These are phyloP conservation scores for Kryptolebias marmoratus DNA, from an alignment of 2,113 vertebrate species.

Conservation along the genomic window DNA sequence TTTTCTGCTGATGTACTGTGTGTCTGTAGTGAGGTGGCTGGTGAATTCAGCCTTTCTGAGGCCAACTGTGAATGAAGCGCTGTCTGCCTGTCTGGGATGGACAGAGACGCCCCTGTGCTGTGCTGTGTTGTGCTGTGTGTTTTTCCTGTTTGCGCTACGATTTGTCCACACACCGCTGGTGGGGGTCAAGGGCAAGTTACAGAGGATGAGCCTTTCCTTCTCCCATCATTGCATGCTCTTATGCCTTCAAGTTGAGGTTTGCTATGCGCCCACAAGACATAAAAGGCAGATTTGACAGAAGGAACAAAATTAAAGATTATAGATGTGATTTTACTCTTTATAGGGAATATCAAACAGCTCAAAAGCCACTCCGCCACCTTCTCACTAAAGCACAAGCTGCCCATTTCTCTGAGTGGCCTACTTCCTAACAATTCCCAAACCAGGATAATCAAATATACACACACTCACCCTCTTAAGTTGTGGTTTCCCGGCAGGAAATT, in stretches of 20 bases:
- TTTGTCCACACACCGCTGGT: not conserved
- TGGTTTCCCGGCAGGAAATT: slow-evolving; percentile 62
- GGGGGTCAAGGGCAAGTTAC: not conserved
- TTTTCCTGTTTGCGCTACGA: slow-evolving; percentile 48
- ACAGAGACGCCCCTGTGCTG: slow-evolving; percentile 64
- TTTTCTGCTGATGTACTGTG: slow-evolving; percentile 16
- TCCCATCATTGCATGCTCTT: not conserved
- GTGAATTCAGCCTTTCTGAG: slow-evolving; percentile 11
- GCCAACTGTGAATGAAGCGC: slow-evolving; percentile 31
- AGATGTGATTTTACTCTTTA: not conserved
- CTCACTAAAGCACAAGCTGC: slow-evolving; percentile 32
- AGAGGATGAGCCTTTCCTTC: not conserved
- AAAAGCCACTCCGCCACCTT: not conserved
- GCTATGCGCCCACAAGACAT: not conserved
- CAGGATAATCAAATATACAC: slow-evolving; percentile 20
- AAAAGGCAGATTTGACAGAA: not conserved
- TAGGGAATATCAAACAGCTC: not conserved
- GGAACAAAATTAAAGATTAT: not conserved
- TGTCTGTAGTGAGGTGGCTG: slow-evolving; percentile 12
- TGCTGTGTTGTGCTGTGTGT: slow-evolving; percentile 25
- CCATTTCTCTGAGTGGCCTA: slow-evolving; percentile 26
- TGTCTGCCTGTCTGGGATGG: slow-evolving; percentile 34
- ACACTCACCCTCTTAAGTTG: slow-evolving; percentile 25
- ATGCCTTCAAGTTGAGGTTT: not conserved
- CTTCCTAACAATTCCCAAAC: slow-evolving; percentile 41